Percentiles rank a stretch among this genome's conserved stretches.
Evolutionary conservation across 2,797 vertebrate species (phyloP).

Genomic region (Pseudochirops corinnae): DNA sequence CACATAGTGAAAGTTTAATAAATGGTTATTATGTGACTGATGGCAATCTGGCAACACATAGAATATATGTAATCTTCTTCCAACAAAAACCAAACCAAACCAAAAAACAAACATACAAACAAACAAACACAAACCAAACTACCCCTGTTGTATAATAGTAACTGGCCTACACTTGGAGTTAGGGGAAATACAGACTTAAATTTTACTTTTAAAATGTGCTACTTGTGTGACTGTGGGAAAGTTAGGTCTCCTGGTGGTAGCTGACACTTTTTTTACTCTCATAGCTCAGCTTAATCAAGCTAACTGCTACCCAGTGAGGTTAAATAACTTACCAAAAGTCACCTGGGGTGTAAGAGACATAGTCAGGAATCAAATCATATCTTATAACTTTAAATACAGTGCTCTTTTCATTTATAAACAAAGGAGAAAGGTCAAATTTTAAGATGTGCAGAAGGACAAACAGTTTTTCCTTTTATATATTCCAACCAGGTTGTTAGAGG

Average conservation of each 20-base stretch:
- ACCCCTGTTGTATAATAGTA: neutral
- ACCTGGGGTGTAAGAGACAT: neutral
- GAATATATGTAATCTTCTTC: neutral
- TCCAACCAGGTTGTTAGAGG: neutral
- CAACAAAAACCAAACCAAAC: neutral
- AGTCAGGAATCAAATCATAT: neutral
- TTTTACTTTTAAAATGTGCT: neutral
- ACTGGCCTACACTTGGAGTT: neutral
- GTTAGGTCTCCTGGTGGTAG: neutral
- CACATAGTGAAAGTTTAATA: neutral
- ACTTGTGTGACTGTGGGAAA: neutral
- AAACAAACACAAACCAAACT: neutral
- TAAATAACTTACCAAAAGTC: neutral
- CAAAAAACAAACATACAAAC: neutral
- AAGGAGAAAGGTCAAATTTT: neutral
- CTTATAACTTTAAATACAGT: neutral
- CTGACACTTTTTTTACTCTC: neutral
- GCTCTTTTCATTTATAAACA: neutral
- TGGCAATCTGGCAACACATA: neutral
- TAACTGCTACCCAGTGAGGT: neutral
- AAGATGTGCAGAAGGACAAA: neutral
- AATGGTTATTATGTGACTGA: neutral
- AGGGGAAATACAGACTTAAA: neutral
- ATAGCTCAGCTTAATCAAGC: neutral
- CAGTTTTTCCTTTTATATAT: neutral